Base-by-base conservation (phyloP, 2,113 vertebrate species). In the Eretmochelys imbricata region DNA sequence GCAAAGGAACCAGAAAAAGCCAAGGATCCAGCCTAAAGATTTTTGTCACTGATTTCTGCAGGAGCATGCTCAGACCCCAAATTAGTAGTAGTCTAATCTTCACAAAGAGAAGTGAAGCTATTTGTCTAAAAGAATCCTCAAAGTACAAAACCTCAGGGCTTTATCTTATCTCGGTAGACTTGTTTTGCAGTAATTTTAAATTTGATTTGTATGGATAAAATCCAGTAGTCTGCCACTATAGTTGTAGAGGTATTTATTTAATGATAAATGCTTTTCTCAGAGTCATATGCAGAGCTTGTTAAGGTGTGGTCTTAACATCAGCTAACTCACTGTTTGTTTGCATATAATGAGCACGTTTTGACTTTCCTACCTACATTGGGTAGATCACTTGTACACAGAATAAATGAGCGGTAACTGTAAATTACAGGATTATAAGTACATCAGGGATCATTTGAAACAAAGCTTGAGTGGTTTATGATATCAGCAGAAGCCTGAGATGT, bases 401-500 rank as follows among this genome's bases (percentile, higher is more conserved):
- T 59, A 85, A 86, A 75, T 89, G 75, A 88, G 84, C 88, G 42
- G 55, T 50, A 93, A 89, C 85, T 69, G 59, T 78, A 78, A 95
- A 54, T 79, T 85, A 24, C 42, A 80, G 84, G 24, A 51, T 92
- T 95, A 94, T 91, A 95, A 96, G 96, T 93, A 95, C 84, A 88
- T 83, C 27, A 81, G 93, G 88, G 84, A 69, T 80, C 79, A 94
- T 59, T 96, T 1, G 11, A 76, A 87, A 85, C 79, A 95, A 93
- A 82, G 35, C 85, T 17, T 53, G 78, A 95, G 82, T 95, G 65
- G 11, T 90, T 96, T 96, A 75, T 89, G 55, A 87, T 96, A 94
- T 95, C 82, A 95, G 75, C 89, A 94, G 53, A 88, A 78, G 12
- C 20, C 84, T 80, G 85, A 89, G 89, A 93, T 79, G 2, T 78